Evolutionary conservation across 2,797 vertebrate genomes (phyloP), one percentile per base, ranked within the genome.

Genomic region (Onychomys torridus): DNA sequence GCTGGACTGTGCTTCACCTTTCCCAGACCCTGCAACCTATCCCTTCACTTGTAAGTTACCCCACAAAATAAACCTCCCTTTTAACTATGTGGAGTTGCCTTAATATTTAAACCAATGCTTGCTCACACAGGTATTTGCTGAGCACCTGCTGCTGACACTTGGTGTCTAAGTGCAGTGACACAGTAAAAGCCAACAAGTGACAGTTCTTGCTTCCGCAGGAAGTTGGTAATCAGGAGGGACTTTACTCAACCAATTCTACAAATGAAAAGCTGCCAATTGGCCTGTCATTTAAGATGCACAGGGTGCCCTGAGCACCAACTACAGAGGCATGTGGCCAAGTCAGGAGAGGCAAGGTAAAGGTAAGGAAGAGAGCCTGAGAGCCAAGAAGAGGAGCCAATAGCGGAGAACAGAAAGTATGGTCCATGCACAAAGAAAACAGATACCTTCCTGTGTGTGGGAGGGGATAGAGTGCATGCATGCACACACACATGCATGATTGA

Each of bases 401-500:
- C 2, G 4, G 19, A 65, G 2, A 55, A 34, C 37, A 79, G 37
- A 49, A 59, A 40, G 40, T 5, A 4, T 34, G 59, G 10, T 13
- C 12, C 43, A 25, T 49, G 52, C 52, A 27, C 14, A 29, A 23
- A 32, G 29, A 85, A 61, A 83, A 21, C 16, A 69, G 65, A 16
- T 14, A 14, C 0, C 4, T 21, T 19, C 0, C 0, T 37, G n/a
- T 59, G n/a, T 27, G 55, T 59, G 37, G 55, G 78, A 59, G 4
- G 19, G n/a, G 40, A 61, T 1, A 32, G 59, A 83, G 57, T 81
- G 43, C 9, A 46, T 40, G 11, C 1, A 6, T 11, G 10, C 9
- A 13, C 9, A 40, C 2, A 6, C 21, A 40, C 5, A 37, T 25
- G 9, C 19, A n/a, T n/a, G 0, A 13, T 61, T 61, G 21, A 32